Evolutionary conservation across 2,113 vertebrate genomes (phyloP).

Genomic region (Boleophthalmus pectinirostris): DNA sequence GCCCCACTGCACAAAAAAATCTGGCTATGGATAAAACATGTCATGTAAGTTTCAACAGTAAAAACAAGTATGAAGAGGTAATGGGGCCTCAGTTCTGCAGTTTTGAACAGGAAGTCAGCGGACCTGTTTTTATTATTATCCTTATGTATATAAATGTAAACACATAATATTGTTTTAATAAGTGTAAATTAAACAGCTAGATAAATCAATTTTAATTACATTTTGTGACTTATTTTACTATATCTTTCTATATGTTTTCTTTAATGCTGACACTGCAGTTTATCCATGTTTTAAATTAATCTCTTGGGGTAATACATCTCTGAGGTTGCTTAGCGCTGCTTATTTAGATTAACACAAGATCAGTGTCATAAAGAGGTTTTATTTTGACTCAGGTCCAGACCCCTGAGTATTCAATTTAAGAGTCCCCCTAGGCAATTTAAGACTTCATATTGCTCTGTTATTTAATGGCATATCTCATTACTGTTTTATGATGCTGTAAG

Average conservation of each 20-base stretch:
- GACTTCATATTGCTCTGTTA: slow-evolving; percentile 67
- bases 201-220: too few relatives aligned
- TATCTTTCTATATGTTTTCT: slow-evolving; percentile 14
- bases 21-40: too few relatives aligned
- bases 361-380: slow-evolving; percentile 47
- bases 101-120: too few relatives aligned
- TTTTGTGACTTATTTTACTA: background rate
- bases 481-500: slow-evolving; percentile 72
- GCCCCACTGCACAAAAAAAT: too few relatives aligned
- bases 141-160: too few relatives aligned
- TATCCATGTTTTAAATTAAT: slow-evolving; percentile 29
- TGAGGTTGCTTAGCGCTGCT: slow-evolving; percentile 38
- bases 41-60: too few relatives aligned
- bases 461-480: slow-evolving; percentile 71
- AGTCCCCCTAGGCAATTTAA: slow-evolving; percentile 60
- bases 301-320: slow-evolving; percentile 32
- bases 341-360: slow-evolving; percentile 54
- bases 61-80: too few relatives aligned
- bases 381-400: slow-evolving; percentile 57
- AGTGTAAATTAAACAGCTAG: too few relatives aligned
- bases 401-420: slow-evolving; percentile 58
- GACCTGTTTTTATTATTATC: too few relatives aligned
- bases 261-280: slow-evolving; percentile 25
- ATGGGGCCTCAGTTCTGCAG: too few relatives aligned
- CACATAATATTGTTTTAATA: too few relatives aligned